phyloP scores from a whole-genome alignment of 64 coral and sea anemone genomes.

The Stichodactyla mertensii region DNA sequence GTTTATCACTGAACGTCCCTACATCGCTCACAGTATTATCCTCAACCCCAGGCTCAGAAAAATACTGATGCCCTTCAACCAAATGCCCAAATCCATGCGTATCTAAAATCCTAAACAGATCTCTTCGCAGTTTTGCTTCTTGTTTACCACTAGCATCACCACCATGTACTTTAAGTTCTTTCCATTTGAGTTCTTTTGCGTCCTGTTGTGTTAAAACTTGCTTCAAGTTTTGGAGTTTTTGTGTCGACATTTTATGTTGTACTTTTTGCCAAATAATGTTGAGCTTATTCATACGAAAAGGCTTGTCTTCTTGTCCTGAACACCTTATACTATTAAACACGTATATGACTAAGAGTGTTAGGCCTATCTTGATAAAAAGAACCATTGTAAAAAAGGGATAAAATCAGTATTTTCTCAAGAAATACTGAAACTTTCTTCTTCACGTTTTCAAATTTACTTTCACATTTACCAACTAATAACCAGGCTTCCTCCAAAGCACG shows the following conservation, averaged over 20 bases:
- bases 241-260: conserved; percentile 72
- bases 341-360: background rate
- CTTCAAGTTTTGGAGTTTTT: conserved; percentile 53
- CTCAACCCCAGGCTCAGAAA: background rate
- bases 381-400: background rate
- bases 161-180: conserved; percentile 63
- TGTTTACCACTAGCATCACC: conserved; percentile 60
- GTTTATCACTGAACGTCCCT: conserved; percentile 20
- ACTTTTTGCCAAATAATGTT: conserved; percentile 78
- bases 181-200: conserved; percentile 60
- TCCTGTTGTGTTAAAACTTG: conserved; percentile 52
- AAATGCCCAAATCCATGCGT: conserved; percentile 42
- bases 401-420: background rate
- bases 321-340: background rate
- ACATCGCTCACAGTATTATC: conserved; percentile 40
- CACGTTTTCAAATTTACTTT: background rate
- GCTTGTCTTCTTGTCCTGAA: conserved; percentile 32
- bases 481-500: background rate
- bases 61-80: conserved; percentile 2
- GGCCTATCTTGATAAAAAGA: background rate
- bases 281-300: conserved; percentile 72
- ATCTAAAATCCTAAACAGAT: conserved; percentile 55
- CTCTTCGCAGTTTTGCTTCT: conserved; percentile 41
- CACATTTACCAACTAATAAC: background rate
- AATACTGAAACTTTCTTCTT: background rate